Conservation (phyloP, 1,140 invertebrate species). For the Ganaspis sp. region DNA sequence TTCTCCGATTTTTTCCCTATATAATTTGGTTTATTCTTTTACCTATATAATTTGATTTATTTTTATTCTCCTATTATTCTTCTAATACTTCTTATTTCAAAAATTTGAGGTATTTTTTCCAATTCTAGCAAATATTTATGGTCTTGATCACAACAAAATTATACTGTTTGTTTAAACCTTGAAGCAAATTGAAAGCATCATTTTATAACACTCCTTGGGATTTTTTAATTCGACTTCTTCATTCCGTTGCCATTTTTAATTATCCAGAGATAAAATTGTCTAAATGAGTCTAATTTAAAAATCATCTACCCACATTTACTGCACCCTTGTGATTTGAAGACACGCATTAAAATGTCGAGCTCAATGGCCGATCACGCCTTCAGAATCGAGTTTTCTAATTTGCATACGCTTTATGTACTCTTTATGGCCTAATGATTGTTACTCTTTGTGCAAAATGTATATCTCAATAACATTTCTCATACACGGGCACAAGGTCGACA, state of each 20-base stretch:
- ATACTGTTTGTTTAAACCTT: no score
- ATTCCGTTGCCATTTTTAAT: neutral
- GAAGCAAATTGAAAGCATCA: neutral
- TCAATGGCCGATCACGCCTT: neutral
- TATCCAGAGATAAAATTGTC: neutral
- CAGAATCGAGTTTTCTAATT: neutral
- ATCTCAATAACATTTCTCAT: neutral
- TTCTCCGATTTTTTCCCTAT: no score
- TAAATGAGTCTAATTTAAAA: neutral
- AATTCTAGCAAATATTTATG: no score
- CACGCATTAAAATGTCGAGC: neutral
- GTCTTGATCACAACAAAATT: no score
- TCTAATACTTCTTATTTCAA: no score
- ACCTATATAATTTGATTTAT: no score
- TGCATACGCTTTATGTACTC: neutral
- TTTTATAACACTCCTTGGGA: neutral
- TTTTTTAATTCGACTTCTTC: neutral
- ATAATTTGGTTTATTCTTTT: no score
- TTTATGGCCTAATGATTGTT: neutral
- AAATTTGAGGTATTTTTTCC: no score
- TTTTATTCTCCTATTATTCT: no score
- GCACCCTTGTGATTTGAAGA: neutral
- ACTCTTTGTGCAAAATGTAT: conserved; percentile 8
- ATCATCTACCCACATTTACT: neutral
- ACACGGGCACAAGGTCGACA: neutral